A percentile compares a stretch with the other conserved stretches of the same genome.
Conservation (phyloP, 2,888 invertebrate genomes). For the Drosophila subsilvestris region DNA sequence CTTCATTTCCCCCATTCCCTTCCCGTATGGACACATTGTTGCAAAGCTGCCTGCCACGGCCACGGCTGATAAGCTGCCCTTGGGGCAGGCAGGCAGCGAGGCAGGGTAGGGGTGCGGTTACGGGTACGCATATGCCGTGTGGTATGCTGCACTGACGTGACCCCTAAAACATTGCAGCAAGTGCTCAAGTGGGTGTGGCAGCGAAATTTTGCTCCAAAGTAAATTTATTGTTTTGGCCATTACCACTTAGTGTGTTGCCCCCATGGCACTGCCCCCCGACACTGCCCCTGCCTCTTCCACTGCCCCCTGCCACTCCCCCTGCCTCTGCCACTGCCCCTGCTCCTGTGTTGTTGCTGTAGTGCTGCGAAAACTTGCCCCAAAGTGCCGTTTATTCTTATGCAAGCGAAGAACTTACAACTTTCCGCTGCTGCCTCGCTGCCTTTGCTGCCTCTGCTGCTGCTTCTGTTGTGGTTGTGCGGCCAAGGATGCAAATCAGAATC, state of each 20-base stretch:
- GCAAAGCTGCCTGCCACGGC: conserved; percentile 36
- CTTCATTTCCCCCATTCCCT: conserved; percentile 27
- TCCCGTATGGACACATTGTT: conserved; percentile 52
- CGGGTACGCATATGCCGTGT: conserved; percentile 47
- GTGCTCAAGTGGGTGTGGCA: conserved; percentile 39
- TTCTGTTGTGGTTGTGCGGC: not conserved
- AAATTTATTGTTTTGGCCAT: conserved; percentile 65
- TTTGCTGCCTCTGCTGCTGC: conserved; percentile 5
- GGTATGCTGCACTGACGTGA: conserved; percentile 39
- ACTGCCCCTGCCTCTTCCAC: too few relatives aligned
- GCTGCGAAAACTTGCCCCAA: conserved; percentile 42
- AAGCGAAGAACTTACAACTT: conserved; percentile 29
- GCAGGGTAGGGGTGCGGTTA: too few relatives aligned
- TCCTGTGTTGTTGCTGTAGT: conserved; percentile 4
- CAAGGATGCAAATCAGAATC: conserved; percentile 41
- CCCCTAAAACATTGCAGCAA: conserved; percentile 36
- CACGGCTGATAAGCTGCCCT: conserved; percentile 45
- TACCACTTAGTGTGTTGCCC: conserved; percentile 43
- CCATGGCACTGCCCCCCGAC: too few relatives aligned
- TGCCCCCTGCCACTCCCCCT: too few relatives aligned
- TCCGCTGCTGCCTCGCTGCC: conserved; percentile 4
- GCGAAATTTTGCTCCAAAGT: conserved; percentile 44
- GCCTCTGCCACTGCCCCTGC: not conserved
- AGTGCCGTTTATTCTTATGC: conserved; percentile 53
- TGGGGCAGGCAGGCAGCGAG: not conserved